A percentile compares a stretch with the other conserved stretches of the same genome.
These are phyloP conservation scores for Drosophila paulistorum DNA, from an alignment of 1,140 invertebrate species.

Conservation along the genomic window DNA sequence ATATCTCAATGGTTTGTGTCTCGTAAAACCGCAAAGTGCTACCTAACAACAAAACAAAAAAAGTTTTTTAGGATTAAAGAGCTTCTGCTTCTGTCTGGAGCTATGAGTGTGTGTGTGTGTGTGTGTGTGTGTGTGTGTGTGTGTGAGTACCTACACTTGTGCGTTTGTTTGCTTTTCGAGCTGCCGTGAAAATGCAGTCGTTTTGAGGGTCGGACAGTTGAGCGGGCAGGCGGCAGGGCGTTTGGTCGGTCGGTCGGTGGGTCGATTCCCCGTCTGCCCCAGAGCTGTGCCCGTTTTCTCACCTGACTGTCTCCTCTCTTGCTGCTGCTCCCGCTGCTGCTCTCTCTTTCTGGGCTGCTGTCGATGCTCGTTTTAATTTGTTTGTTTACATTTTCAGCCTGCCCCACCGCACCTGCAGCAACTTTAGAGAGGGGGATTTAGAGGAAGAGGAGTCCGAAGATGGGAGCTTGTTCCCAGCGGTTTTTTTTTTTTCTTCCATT, in stretches of 20 bases:
- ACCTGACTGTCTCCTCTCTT: slow-evolving; percentile 48
- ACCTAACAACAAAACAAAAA: slow-evolving; percentile 10
- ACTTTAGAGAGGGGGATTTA: slow-evolving; percentile 15
- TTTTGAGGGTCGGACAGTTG: background rate
- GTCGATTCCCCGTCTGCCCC: slow-evolving; percentile 12
- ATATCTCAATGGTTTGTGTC: slow-evolving; percentile 40
- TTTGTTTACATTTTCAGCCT: slow-evolving; percentile 72
- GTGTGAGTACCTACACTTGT: slow-evolving; percentile 29
- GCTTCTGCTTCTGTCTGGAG: slow-evolving; percentile 52
- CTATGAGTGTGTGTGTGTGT: slow-evolving; percentile 16
- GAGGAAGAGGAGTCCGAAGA: slow-evolving; percentile 8
- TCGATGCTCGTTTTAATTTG: slow-evolving; percentile 79
- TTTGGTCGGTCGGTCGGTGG: background rate
- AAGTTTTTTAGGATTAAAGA: slow-evolving; percentile 66
- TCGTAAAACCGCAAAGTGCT: slow-evolving; percentile 57
- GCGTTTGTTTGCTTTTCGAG: slow-evolving; percentile 63
- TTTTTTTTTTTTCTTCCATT: slow-evolving; percentile 32
- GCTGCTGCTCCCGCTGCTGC: slow-evolving; percentile 9
- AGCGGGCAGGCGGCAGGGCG: background rate
- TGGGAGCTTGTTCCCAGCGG: slow-evolving; percentile 61
- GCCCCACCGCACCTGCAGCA: slow-evolving; percentile 49
- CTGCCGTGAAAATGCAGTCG: slow-evolving; percentile 62
- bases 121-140: slow-evolving; percentile 25
- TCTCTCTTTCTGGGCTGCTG: slow-evolving; percentile 30
- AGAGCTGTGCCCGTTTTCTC: slow-evolving; percentile 62